Base-by-base conservation (phyloP, 92 coral and sea anemone species). In the Actinernus sp. region DNA sequence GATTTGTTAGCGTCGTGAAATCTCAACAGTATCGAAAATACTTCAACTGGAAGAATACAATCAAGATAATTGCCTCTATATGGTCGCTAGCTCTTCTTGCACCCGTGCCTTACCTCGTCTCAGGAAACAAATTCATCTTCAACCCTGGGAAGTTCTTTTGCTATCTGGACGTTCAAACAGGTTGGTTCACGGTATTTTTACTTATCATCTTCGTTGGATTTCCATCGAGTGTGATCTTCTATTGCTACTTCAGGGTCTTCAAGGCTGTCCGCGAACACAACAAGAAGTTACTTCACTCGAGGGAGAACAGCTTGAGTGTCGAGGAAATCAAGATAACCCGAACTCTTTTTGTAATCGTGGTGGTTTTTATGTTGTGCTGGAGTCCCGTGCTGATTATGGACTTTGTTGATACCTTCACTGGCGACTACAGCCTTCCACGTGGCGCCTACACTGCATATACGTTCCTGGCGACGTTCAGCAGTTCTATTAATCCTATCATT, bases 111-210 rank as follows among this genome's bases (percentile, higher is more conserved):
- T 85, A 85, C 55, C 37, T 86, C 2, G 21, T 66, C 6, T 60
- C 83, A 11, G 87, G 87, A 4, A 36, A 73, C 26, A 45, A 43
- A 21, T 79, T 86, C 43, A 75, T 79, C 1, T 86, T 86, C 27
- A 55, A 72, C 33, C 86, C 92, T 0, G 63, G 78, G 3, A 86
- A 86, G 70, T 73, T 79, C 49, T 79, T 86, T 61, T 86, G 92
- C 52, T 85, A 78, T 48, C 69, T 71, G 20, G 52, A 63, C 45
- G 74, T 85, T 31, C 55, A 65, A 28, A 58, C 55, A 0, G 72
- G 43, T 1, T 64, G 71, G 71, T 85, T 77, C 62, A 72, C 82
- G 11, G 71, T 71, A 0, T 64, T 71, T 34, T 17, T 71, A 5
- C 60, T 57, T 1, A 47, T 68, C 2, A 14, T 85, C 18, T 57